Percentiles rank a stretch among this genome's conserved stretches.
phyloP scores from a whole-genome alignment of 2,888 invertebrate species.

The Drosophila buzzatii region DNA sequence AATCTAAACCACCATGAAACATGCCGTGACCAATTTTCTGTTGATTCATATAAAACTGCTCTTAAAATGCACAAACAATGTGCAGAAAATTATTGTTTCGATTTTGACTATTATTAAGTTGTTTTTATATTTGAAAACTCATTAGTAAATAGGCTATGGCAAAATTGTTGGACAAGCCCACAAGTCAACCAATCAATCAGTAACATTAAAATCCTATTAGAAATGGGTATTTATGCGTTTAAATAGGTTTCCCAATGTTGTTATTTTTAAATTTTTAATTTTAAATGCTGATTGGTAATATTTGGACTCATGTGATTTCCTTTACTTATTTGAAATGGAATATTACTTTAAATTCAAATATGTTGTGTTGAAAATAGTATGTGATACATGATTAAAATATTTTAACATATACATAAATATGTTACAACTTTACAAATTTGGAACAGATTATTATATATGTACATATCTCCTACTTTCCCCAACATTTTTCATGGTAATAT shows the following conservation, averaged over 20 bases:
- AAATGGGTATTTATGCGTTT: constrained; percentile 19
- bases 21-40: constrained; percentile 61
- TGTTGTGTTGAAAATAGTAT: background rate
- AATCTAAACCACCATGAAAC: constrained; percentile 46
- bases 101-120: constrained; percentile 44
- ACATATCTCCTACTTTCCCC: background rate
- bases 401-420: background rate
- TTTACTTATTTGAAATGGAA: background rate
- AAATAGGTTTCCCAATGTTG: background rate
- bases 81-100: constrained; percentile 43
- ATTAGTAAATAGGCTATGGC: constrained; percentile 48
- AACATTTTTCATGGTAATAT: background rate
- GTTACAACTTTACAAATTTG: background rate
- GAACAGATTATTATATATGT: background rate
- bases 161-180: constrained; percentile 32
- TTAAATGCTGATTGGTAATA: background rate
- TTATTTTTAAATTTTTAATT: background rate
- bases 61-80: constrained; percentile 41
- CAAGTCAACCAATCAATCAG: constrained; percentile 60
- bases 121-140: constrained; percentile 40
- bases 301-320: background rate
- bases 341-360: background rate
- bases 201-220: constrained; percentile 54
- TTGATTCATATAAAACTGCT: constrained; percentile 43
- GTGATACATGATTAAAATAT: background rate